Conservation (phyloP, 2,797 vertebrate genomes). For the Callimico goeldii region DNA sequence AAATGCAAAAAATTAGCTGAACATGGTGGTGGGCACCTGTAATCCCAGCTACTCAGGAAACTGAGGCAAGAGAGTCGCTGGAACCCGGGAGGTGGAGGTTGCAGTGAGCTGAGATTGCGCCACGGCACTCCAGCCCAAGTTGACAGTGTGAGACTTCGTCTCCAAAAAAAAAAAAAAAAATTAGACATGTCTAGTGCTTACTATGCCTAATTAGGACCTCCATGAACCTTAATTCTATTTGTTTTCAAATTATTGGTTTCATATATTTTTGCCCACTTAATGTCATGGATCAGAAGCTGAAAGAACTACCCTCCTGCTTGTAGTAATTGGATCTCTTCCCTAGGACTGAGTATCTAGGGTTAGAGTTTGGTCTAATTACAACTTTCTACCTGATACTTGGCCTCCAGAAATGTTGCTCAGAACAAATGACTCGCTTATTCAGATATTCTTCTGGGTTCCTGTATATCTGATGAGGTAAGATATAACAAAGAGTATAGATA, state of each 20-base stretch:
- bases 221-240: background rate
- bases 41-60: too few relatives aligned
- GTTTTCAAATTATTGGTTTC: background rate
- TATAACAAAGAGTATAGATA: background rate
- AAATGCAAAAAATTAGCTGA: too few relatives aligned
- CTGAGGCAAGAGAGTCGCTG: too few relatives aligned
- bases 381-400: background rate
- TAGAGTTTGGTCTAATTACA: background rate
- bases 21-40: too few relatives aligned
- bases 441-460: background rate
- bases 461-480: background rate
- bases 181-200: background rate
- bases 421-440: background rate
- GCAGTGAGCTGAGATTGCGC: too few relatives aligned
- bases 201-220: background rate
- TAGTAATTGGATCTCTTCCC: background rate
- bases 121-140: too few relatives aligned
- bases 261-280: background rate
- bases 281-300: background rate
- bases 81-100: too few relatives aligned
- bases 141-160: too few relatives aligned
- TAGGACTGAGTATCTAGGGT: background rate
- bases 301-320: background rate
- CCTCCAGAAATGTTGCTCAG: background rate
- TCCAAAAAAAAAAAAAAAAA: too few relatives aligned